A percentile compares a stretch with the other conserved stretches of the same genome.
Conservation (phyloP, 2,113 vertebrate species). For the Clarias batrachus region DNA sequence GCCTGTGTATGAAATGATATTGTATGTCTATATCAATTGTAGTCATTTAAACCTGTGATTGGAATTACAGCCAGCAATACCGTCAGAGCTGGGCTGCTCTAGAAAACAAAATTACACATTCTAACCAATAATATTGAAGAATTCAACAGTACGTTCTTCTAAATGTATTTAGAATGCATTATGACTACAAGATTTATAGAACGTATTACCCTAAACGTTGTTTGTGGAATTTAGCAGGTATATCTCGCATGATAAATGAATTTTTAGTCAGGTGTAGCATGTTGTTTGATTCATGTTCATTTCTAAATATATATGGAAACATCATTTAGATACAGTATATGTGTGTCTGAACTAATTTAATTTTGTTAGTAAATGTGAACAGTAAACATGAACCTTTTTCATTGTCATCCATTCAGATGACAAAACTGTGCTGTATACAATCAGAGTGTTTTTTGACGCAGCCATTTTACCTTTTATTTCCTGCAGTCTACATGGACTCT, state of each 20-base stretch:
- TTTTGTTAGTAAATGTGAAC: not conserved
- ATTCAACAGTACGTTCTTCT: not conserved
- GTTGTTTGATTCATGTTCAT: conserved; percentile 6
- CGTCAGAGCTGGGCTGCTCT: not conserved
- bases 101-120: not conserved
- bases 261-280: not conserved
- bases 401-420: not conserved
- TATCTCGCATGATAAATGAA: not conserved
- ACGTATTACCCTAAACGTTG: not conserved
- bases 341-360: not conserved
- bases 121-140: not conserved
- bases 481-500: conserved; percentile 3
- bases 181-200: not conserved
- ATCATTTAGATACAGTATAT: conserved; percentile 6
- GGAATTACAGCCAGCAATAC: not conserved
- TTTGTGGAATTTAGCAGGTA: not conserved
- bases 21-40: not conserved
- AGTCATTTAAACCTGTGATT: not conserved
- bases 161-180: not conserved
- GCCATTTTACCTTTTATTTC: not conserved
- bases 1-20: not conserved
- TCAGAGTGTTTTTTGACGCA: not conserved
- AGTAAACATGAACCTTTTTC: not conserved
- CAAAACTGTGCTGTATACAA: not conserved
- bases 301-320: not conserved